Evolutionary conservation across 2,888 invertebrate species (phyloP).

Genomic region (Plusia festucae): DNA sequence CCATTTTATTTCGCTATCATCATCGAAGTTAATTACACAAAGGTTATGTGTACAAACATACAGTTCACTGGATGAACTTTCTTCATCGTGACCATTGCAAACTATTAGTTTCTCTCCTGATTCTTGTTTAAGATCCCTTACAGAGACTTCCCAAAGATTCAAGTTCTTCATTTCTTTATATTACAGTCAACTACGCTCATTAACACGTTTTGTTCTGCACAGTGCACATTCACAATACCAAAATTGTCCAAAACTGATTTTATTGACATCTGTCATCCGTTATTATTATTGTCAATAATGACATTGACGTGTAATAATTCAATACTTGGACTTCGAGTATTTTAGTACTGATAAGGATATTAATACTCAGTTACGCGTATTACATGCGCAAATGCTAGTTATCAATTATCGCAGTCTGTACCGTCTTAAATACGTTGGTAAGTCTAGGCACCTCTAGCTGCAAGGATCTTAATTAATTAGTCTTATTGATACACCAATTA

Average conservation of each 20-base stretch:
- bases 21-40: slow-evolving; percentile 71
- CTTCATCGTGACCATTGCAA: slow-evolving; percentile 77
- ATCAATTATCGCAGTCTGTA: no score
- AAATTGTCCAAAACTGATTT: background rate
- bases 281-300: background rate
- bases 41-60: slow-evolving; percentile 81
- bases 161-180: slow-evolving; percentile 78
- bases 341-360: no score
- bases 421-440: no score
- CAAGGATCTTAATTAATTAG: no score
- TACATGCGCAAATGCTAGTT: no score
- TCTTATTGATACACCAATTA: no score
- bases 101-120: slow-evolving; percentile 65
- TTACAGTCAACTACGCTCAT: slow-evolving; percentile 17
- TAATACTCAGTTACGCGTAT: no score
- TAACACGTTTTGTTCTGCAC: slow-evolving; percentile 41
- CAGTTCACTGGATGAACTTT: slow-evolving; percentile 70
- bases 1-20: slow-evolving; percentile 74
- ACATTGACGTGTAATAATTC: background rate
- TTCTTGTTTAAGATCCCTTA: slow-evolving; percentile 65
- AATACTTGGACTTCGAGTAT: no score
- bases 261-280: background rate
- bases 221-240: background rate
- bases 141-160: slow-evolving; percentile 75
- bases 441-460: no score